These are phyloP conservation scores for Parazoanthus atlanticus DNA, from an alignment of 92 coral and sea anemone species.

Conservation along the genomic window DNA sequence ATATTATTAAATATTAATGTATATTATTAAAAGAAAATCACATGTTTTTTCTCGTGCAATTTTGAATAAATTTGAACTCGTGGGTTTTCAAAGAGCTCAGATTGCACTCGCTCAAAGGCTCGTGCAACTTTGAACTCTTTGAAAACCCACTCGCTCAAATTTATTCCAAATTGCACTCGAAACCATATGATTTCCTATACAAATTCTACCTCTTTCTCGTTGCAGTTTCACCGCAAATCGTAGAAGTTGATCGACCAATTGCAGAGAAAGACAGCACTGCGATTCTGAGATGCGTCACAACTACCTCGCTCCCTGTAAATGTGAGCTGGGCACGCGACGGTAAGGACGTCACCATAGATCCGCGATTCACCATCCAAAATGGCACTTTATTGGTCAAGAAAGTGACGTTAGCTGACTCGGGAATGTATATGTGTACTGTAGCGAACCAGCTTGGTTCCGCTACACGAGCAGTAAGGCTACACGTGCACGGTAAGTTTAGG, in stretches of 20 bases:
- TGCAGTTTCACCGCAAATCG: slow-evolving; percentile 31
- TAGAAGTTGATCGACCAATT: slow-evolving; percentile 8
- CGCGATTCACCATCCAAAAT: slow-evolving; percentile 20
- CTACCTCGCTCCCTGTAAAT: slow-evolving; percentile 33
- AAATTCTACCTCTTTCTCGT: background rate
- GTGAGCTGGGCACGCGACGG: slow-evolving; percentile 18
- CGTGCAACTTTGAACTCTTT: too few relatives aligned
- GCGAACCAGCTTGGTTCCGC: background rate
- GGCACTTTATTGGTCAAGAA: background rate
- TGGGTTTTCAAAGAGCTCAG: too few relatives aligned
- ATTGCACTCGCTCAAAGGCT: too few relatives aligned
- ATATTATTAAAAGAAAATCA: too few relatives aligned
- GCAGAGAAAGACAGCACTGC: background rate
- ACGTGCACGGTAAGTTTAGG: slow-evolving; percentile 24
- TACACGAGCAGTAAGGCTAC: slow-evolving; percentile 2
- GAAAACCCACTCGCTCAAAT: too few relatives aligned
- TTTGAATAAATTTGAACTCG: too few relatives aligned
- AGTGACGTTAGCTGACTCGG: background rate
- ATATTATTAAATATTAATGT: too few relatives aligned
- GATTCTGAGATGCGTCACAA: slow-evolving; percentile 13
- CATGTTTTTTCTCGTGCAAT: too few relatives aligned
- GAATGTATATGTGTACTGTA: slow-evolving; percentile 12
- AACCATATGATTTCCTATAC: too few relatives aligned
- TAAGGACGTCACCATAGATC: slow-evolving; percentile 21
- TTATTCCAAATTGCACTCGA: too few relatives aligned